Base-by-base conservation (phyloP, 1,140 invertebrate genomes). In the Ceratoteleas bidentatus region DNA sequence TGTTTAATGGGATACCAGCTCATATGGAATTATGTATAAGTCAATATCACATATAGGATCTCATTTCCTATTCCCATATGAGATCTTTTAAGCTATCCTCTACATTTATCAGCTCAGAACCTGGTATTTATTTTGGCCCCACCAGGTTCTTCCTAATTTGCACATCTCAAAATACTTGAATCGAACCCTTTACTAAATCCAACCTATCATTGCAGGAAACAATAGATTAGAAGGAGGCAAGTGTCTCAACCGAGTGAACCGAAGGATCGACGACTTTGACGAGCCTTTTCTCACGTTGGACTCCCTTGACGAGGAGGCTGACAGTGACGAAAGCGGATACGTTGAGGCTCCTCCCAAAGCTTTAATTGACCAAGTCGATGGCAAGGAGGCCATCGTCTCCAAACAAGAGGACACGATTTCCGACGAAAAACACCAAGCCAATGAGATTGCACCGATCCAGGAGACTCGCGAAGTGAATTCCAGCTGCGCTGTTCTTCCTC, bases 261-360 rank as follows among this genome's bases (percentile, higher is more conserved):
- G 81, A 40, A 87, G 85, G 62, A 79, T 87, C 13, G 86, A 89
- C 13, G 85, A 87, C 7, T 73, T 60, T 6, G 84, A 86, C 16
- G 61, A 88, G 73, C 73, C 85, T 3, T 91, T 90, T 65, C 58
- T 88, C 33, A 88, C 84, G 0, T 50, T 90, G 11, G 89, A 89
- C 72, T 88, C 88, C 5, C 83, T 90, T 0, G 88, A 89, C 60
- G 90, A 91, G 60, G 90, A 88, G 45, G 89, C 83, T 36, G 90
- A 91, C 80, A 93, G 92, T 84, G 93, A 93, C 80, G 93, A 93
- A 75, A 93, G 92, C 66, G 92, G 92, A 33, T 93, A 93, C 84
- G 93, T 93, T 16, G 92, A 93, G 82, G 89, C 89, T 5, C 87
- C 89, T 47, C 89, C 89, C 6, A 91, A 91, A 66, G 85, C 85